Base-by-base conservation (phyloP, 2,888 invertebrate genomes). In the Anthoptus insignis region DNA sequence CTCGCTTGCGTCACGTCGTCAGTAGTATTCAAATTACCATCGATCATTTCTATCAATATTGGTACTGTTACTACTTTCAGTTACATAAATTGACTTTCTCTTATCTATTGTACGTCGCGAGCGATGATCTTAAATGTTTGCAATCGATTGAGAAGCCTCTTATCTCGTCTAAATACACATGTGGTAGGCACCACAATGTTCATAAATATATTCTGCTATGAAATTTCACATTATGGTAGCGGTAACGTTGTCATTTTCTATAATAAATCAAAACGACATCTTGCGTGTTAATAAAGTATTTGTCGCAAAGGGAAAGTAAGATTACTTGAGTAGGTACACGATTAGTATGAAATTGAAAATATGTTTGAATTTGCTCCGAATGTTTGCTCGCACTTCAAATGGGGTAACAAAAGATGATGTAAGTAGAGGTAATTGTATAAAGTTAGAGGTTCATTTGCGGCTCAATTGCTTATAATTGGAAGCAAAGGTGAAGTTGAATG, bases 61-160 rank as follows among this genome's bases (percentile, higher is more conserved):
- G 78, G 83, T 80, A 83, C 78, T 85, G 82, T 83, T 80, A 81
- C 80, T 80, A 81, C 83, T 81, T 85, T 85, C 80, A 82, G 83
- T 89, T 87, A 84, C 83, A 84, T 86, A 88, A 89, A 87, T 82
- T 79, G 67, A 83, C 88, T 89, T 90, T 90, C 89, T 80, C 86
- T 79, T 73, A 73, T 78, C 68, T 68, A 77, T 73, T 67, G 73
- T 64, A 70, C 14, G 49, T 49, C 22, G 49, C 39, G 47, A 45
- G 39, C 29, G 61, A 54, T 56, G 29, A 39, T 57, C 37, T 57
- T 27, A 50, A 56, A 27, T 49, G 39, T 37, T 63, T 63, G 21
- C 49, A 7, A 50, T 16, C 39, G 34, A 50, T 22, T 21, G 49
- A 37, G 13, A 24, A 47, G 47, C 8, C n/a, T 47, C 24, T 47